Conservation (phyloP, 2,888 invertebrate genomes). For the Pheosia gnoma region DNA sequence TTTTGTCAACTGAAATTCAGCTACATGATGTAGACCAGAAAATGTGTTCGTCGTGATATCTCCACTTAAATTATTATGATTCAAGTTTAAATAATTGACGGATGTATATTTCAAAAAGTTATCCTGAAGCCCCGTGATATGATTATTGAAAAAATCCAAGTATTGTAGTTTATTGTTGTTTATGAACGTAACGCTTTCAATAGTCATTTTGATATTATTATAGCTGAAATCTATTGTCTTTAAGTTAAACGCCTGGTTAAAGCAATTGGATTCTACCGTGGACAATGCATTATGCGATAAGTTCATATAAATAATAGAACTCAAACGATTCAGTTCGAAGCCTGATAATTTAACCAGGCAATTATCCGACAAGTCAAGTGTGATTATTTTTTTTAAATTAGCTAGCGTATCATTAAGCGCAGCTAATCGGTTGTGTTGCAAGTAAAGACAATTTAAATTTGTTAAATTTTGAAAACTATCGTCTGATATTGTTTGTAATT, state of each 20-base stretch:
- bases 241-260: slow-evolving; percentile 56
- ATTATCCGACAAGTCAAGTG: slow-evolving; percentile 62
- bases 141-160: slow-evolving; percentile 60
- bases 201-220: slow-evolving; percentile 55
- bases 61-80: slow-evolving; percentile 58
- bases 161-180: slow-evolving; percentile 54
- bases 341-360: slow-evolving; percentile 49
- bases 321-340: slow-evolving; percentile 58
- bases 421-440: slow-evolving; percentile 56
- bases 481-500: slow-evolving; percentile 48
- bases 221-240: slow-evolving; percentile 58
- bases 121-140: slow-evolving; percentile 53
- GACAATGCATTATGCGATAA: slow-evolving; percentile 62
- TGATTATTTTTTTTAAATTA: slow-evolving; percentile 51
- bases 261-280: slow-evolving; percentile 60
- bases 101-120: slow-evolving; percentile 53
- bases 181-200: slow-evolving; percentile 60
- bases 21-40: slow-evolving; percentile 53
- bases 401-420: slow-evolving; percentile 58
- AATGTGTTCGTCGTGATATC: slow-evolving; percentile 55
- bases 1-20: slow-evolving; percentile 49
- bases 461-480: slow-evolving; percentile 52
- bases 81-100: slow-evolving; percentile 56
- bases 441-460: slow-evolving; percentile 44
- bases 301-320: slow-evolving; percentile 55